Evolutionary conservation across 37 sponge, comb jelly and placozoan genomes (phyloP), one percentile per base, ranked within the genome.

Genomic region (Petrosia ficiformis): DNA sequence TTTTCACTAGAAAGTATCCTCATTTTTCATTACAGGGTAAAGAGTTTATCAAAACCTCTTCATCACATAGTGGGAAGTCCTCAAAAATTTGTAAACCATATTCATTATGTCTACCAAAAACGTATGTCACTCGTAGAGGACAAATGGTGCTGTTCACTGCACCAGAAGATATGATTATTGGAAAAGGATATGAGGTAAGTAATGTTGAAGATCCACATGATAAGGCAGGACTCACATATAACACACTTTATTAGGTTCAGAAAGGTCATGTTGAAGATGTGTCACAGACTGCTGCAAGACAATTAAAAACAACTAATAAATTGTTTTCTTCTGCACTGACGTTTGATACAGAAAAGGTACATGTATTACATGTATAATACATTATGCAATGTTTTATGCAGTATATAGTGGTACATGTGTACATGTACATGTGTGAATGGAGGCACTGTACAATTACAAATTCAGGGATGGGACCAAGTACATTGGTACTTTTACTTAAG

Each of bases 161-260:
- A 29, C 86, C 86, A 19, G 86, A 78, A 30, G 86, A 85, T 66
- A 85, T 85, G 86, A 52, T 85, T 25, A 36, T 85, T 3, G 86
- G 86, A 21, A 41, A 33, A 38, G 58, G 73, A 48, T 72, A 65
- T 29, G 33, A 48, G 26, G 44, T 85, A 24, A 57, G 63, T n/a
- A 19, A n/a, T 48, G 28, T 61, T 5, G 28, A 61, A n/a, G 28
- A n/a, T 26, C 22, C 63, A n/a, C 26, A 26, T 61, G 5, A 8
- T 61, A n/a, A n/a, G 25, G 11, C 63, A n/a, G 14, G 6, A 5
- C 26, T 61, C n/a, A 6, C n/a, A 29, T 6, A 61, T 61, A n/a
- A n/a, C 28, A 5, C n/a, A 6, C 22, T n/a, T 26, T 24, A 61
- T 26, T 5, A 61, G 25, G 22, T n/a, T 24, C 63, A 5, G 5